Percentiles rank a stretch among this genome's conserved stretches.
phyloP scores from a whole-genome alignment of 2,113 vertebrate genomes.

The Dermatemys mawii region DNA sequence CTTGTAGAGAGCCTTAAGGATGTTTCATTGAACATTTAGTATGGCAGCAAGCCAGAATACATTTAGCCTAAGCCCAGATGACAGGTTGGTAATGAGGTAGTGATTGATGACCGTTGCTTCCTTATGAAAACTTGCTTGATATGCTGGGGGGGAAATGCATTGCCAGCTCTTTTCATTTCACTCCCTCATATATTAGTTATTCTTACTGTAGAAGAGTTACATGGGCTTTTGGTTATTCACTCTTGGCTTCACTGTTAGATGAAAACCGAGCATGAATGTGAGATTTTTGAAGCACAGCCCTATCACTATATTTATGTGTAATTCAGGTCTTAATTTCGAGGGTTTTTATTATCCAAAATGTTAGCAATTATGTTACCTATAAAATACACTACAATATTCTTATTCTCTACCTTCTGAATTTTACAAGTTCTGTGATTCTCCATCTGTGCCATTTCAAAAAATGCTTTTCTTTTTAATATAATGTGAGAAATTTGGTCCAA shows the following conservation, averaged over 20 bases:
- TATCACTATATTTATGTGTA: constrained; percentile 62
- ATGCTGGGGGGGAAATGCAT: constrained; percentile 82
- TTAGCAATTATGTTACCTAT: constrained; percentile 38
- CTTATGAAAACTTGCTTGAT: constrained; percentile 87
- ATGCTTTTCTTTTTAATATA: neutral
- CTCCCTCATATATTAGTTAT: constrained; percentile 77
- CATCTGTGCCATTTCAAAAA: neutral
- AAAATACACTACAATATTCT: constrained; percentile 49
- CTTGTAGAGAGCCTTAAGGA: constrained; percentile 88
- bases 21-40: constrained; percentile 88
- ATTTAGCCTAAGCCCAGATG: constrained; percentile 88
- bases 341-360: constrained; percentile 64
- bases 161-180: constrained; percentile 80
- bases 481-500: constrained; percentile 27
- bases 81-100: constrained; percentile 88
- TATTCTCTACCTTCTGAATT: constrained; percentile 41
- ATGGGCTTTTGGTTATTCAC: constrained; percentile 64
- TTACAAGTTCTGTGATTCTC: constrained; percentile 26
- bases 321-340: constrained; percentile 71
- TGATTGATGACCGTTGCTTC: constrained; percentile 89
- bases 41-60: constrained; percentile 89
- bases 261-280: constrained; percentile 50
- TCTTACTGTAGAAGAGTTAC: constrained; percentile 69
- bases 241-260: constrained; percentile 66
- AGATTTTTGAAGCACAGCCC: constrained; percentile 52